A percentile compares a stretch with the other conserved stretches of the same genome.
Evolutionary conservation across 1,140 invertebrate species (phyloP).

Genomic region (Amphibalanus amphitrite): DNA sequence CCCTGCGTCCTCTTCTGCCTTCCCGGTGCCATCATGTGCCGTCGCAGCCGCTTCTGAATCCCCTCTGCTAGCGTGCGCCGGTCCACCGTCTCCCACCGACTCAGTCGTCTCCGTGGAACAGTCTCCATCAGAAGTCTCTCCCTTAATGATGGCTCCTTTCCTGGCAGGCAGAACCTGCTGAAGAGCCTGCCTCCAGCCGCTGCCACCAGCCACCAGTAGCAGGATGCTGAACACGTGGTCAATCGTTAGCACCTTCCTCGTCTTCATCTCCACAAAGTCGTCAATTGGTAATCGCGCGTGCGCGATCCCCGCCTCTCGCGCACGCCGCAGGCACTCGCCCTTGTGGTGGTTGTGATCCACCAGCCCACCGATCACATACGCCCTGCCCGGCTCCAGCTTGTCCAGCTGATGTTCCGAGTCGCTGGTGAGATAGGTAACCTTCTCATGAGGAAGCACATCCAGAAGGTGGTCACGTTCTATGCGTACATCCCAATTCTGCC

Average conservation of each 20-base stretch:
- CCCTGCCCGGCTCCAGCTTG: constrained; percentile 51
- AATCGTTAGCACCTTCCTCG: constrained; percentile 82
- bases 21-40: too few species aligned
- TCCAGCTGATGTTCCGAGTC: constrained; percentile 81
- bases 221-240: constrained; percentile 95
- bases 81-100: too few species aligned
- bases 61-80: too few species aligned
- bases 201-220: constrained; percentile 51
- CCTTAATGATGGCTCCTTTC: constrained; percentile 71
- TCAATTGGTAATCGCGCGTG: constrained; percentile 80
- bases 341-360: constrained; percentile 95
- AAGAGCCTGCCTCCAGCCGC: constrained; percentile 69
- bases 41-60: too few species aligned
- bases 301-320: constrained; percentile 50
- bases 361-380: constrained; percentile 89
- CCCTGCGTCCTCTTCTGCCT: too few species aligned
- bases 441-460: constrained; percentile 51
- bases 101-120: too few species aligned
- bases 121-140: too few species aligned
- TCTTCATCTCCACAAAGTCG: constrained; percentile 80
- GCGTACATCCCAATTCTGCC: constrained; percentile 80
- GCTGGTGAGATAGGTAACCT: constrained; percentile 79
- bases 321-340: constrained; percentile 68
- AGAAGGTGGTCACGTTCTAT: constrained; percentile 45
- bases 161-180: constrained; percentile 55